phyloP scores from a whole-genome alignment of 2,113 vertebrate species.

The Protobothrops flavoviridis region DNA sequence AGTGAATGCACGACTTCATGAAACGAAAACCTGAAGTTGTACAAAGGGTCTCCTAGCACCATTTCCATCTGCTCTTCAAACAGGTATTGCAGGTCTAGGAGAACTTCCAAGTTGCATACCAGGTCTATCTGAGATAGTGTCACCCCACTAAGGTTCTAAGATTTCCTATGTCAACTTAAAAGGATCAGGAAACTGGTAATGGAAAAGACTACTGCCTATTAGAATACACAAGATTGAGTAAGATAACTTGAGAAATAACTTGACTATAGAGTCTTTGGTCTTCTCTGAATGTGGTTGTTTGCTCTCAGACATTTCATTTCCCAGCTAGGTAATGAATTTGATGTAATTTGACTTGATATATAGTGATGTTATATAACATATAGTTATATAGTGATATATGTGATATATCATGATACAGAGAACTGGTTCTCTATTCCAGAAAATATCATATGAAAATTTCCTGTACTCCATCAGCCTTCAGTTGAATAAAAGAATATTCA shows the following conservation, averaged over 20 bases:
- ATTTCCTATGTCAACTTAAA: not conserved
- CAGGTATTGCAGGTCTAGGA: not conserved
- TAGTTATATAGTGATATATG: not conserved
- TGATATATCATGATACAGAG: not conserved
- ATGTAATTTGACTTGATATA: not conserved
- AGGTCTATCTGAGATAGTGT: not conserved
- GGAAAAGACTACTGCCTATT: not conserved
- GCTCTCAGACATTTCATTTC: not conserved
- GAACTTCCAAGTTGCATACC: not conserved
- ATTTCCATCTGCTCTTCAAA: not conserved
- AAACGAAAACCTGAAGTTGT: not conserved
- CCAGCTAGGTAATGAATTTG: not conserved
- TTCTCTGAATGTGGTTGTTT: not conserved
- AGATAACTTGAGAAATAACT: not conserved
- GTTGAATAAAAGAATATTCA: not conserved
- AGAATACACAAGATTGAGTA: not conserved
- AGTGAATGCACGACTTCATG: not conserved
- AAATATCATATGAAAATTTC: not conserved
- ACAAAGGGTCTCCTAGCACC: not conserved
- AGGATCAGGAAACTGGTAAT: not conserved
- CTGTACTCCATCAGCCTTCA: not conserved
- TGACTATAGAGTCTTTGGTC: not conserved
- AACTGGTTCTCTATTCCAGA: not conserved
- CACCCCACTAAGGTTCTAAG: not conserved
- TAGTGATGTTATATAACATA: not conserved